Evolutionary conservation across 2,797 vertebrate species (phyloP).

Genomic region (Oreochromis mossambicus): DNA sequence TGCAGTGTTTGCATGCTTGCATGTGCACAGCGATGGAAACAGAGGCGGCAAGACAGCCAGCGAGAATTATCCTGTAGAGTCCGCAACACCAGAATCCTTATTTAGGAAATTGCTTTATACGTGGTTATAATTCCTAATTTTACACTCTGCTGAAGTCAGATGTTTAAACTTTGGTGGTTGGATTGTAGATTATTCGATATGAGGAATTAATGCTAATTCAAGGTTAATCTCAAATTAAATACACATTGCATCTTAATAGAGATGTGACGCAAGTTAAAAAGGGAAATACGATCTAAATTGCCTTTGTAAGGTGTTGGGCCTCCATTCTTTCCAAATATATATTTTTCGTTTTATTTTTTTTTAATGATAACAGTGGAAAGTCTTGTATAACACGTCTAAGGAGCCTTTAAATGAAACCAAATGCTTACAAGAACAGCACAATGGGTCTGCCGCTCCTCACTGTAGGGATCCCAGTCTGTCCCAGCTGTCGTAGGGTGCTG

Average conservation of each 20-base stretch:
- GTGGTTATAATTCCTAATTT: not conserved
- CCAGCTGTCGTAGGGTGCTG: not conserved
- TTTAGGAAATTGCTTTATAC: not conserved
- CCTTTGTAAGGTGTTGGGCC: not conserved
- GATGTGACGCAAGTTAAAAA: not conserved
- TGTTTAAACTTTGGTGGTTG: not conserved
- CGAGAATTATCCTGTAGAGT: not conserved
- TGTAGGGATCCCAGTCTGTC: not conserved
- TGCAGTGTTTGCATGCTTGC: conserved; percentile 24
- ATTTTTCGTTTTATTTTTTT: not conserved
- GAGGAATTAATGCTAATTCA: not conserved
- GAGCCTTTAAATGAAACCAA: not conserved
- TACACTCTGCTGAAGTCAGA: not conserved
- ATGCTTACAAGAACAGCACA: not conserved
- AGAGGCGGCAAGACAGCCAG: conserved; percentile 13
- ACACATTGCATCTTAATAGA: not conserved
- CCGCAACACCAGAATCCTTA: not conserved
- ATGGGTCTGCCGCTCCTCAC: not conserved
- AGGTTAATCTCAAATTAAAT: not conserved
- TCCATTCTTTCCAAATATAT: not conserved
- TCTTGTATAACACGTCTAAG: not conserved
- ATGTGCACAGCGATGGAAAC: conserved; percentile 15
- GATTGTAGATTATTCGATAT: not conserved
- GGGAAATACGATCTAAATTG: not conserved
- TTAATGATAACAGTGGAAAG: not conserved